Evolutionary conservation across 2,888 invertebrate genomes (phyloP), one percentile per base, ranked within the genome.

Genomic region (Zhengitettix transpicula): DNA sequence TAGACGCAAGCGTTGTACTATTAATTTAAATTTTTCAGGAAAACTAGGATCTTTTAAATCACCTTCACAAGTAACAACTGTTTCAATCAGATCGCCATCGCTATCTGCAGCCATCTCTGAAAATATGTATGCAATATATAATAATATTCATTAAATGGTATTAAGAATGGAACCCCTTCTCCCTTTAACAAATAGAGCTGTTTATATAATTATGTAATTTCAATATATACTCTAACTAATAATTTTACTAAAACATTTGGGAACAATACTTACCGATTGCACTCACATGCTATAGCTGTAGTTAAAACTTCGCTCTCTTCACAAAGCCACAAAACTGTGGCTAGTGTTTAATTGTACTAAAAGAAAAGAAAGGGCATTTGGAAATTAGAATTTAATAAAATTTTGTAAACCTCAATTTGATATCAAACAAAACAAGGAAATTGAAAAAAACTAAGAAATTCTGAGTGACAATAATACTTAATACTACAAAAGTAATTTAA

Each of bases 31-130:
- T 72, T 84, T 85, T 73, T 81, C 81, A 70, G 86, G 87, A 78
- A 93, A 90, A 71, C 84, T 81, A 70, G 92, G 91, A 79, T 92
- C 91, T 73, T 82, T 81, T 73, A 89, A 82, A 79, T 92, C 86
- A 70, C 93, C 93, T 79, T 91, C 88, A 78, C 92, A 93, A 71
- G 92, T 92, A 76, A 93, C 85, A 76, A 92, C 86, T 71, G 86
- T 84, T 75, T 81, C 80, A 69, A 83, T 81, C 74, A 84, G 74
- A 70, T 77, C 81, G 78, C 81, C 83, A 80, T 87, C 87, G 80
- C 87, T 87, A 78, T 87, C 85, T 78, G 85, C 86, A 82, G 87
- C 87, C 89, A 89, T 89, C 73, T 76, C 78, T 77, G 67, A 55
- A 66, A 65, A 28, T 28, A 7, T 28, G 7, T 7, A 28, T 28